A percentile compares a stretch with the other conserved stretches of the same genome.
Conservation (phyloP, 2,888 invertebrate species). For the Odontomyia ornata region DNA sequence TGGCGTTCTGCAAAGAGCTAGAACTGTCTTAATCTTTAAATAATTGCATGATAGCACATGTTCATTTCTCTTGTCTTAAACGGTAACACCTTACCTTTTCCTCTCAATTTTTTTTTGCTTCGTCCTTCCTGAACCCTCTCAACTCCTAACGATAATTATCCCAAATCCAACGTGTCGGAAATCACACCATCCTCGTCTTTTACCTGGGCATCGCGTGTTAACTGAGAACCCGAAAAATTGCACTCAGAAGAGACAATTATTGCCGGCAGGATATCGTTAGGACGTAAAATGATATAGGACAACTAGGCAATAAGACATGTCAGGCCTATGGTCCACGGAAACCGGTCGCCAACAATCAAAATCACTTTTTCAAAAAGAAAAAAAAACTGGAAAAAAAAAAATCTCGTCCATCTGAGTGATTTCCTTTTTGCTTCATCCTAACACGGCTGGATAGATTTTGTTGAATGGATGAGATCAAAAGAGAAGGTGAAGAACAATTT, state of each 20-base stretch:
- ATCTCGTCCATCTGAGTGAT: conserved; percentile 11
- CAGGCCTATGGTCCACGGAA: not conserved
- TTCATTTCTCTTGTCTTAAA: too few relatives aligned
- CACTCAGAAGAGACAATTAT: conserved; percentile 4
- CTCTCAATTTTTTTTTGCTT: too few relatives aligned
- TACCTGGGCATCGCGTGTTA: not conserved
- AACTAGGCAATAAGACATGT: not conserved
- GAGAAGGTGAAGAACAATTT: too few relatives aligned
- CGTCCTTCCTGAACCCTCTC: too few relatives aligned
- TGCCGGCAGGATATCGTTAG: conserved; percentile 26
- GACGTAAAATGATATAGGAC: conserved; percentile 27
- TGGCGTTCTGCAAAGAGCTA: too few relatives aligned
- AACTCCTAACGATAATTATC: not conserved
- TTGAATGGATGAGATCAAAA: too few relatives aligned
- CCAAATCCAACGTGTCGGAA: not conserved
- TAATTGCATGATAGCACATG: too few relatives aligned
- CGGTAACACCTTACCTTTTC: too few relatives aligned
- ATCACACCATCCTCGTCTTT: conserved; percentile 4
- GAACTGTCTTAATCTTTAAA: too few relatives aligned
- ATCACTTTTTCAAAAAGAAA: not conserved
- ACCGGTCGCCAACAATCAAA: not conserved
- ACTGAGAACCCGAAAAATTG: conserved; percentile 10
- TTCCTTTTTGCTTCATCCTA: not conserved
- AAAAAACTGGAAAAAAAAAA: not conserved
- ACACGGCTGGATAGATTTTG: too few relatives aligned